A percentile compares a stretch with the other conserved stretches of the same genome.
Conservation (phyloP, 2,888 invertebrate species). For the Campoplex capitator region DNA sequence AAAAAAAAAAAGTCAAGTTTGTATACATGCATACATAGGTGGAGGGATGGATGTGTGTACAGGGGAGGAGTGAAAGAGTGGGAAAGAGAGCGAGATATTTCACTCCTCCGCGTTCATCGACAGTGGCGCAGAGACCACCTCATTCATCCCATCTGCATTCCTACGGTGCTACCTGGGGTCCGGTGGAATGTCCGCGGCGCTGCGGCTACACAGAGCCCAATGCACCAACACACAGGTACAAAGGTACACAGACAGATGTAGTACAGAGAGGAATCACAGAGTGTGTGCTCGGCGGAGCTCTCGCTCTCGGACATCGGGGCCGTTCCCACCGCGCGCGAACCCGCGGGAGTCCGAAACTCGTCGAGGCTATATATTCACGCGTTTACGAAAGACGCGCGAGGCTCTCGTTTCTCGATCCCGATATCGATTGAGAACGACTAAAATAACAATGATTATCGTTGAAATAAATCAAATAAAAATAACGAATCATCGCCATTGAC, state of each 20-base stretch:
- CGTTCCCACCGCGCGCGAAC: constrained; percentile 67
- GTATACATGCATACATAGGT: neutral
- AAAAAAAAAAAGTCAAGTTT: constrained; percentile 19
- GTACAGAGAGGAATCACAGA: neutral
- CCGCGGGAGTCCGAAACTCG: constrained; percentile 60
- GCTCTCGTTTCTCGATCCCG: neutral
- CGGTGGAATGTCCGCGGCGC: constrained; percentile 78
- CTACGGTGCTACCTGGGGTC: constrained; percentile 82
- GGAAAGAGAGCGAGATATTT: constrained; percentile 65
- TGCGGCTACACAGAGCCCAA: constrained; percentile 43
- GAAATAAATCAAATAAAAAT: neutral
- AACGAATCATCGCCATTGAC: too few relatives aligned
- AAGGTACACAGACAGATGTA: neutral
- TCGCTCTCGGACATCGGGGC: constrained; percentile 61
- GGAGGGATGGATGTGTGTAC: neutral
- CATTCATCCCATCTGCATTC: constrained; percentile 84
- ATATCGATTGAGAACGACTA: neutral
- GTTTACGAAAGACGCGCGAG: neutral
- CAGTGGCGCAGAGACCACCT: constrained; percentile 82
- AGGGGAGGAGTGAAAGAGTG: constrained; percentile 32
- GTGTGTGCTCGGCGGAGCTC: constrained; percentile 53
- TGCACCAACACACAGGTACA: neutral
- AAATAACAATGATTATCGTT: neutral
- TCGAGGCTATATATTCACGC: constrained; percentile 38
- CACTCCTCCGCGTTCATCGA: constrained; percentile 71